Evolutionary conservation across 2,113 vertebrate genomes (phyloP).

Genomic region (Synodontis membranacea): DNA sequence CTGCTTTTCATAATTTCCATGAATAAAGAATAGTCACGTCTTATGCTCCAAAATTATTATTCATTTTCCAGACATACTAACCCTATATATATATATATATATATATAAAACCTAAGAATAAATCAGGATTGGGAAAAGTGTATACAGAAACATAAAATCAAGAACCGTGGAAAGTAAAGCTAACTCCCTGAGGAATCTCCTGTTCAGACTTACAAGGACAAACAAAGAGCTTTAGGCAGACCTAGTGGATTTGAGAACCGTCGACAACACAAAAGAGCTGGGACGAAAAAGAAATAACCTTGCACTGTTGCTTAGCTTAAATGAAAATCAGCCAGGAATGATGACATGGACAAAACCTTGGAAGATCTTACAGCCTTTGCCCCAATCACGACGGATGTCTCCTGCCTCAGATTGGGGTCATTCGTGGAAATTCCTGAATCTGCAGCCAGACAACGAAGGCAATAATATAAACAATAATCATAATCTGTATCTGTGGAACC

Average conservation of each 20-base stretch:
- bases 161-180: conserved; percentile 53
- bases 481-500: conserved; percentile 49
- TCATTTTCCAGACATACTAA: no score
- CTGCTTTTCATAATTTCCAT: background rate
- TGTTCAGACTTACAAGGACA: background rate
- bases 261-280: conserved; percentile 42
- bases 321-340: conserved; percentile 50
- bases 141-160: conserved; percentile 29
- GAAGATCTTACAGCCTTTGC: conserved; percentile 59
- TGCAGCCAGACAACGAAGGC: conserved; percentile 56
- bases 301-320: conserved; percentile 47
- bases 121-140: conserved; percentile 57
- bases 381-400: conserved; percentile 1
- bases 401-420: conserved; percentile 54
- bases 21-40: background rate
- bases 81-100: no score
- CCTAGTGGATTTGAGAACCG: conserved; percentile 33
- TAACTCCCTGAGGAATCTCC: conserved; percentile 24
- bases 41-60: no score
- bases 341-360: conserved; percentile 63
- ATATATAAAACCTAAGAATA: background rate
- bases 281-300: conserved; percentile 34
- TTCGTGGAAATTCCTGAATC: conserved; percentile 61
- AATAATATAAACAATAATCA: background rate
- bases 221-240: background rate